Base-by-base conservation (phyloP, 1,140 invertebrate species). In the Rhagoletis zephyria region DNA sequence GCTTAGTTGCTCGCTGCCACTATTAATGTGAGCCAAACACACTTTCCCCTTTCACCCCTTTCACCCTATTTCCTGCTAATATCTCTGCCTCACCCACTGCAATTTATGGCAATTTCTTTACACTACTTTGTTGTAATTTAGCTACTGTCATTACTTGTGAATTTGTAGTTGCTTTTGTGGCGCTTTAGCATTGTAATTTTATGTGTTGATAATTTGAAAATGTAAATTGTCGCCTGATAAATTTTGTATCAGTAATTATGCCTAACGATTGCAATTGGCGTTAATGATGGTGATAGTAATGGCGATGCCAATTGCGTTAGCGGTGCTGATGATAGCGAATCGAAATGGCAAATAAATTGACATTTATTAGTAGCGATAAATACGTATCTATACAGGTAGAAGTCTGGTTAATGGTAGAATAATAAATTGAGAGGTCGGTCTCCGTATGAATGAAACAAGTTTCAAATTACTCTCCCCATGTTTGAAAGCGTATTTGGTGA, bases 151-250 rank as follows among this genome's bases (percentile, higher is more conserved):
- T 56, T 56, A 56, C n/a, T 59, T 9, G n/a, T 14, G 16, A 63
- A 14, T 81, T 19, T 56, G 5, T 81, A 81, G 48, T 56, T 30
- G 3, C 48, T 30, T 3, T 56, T 59, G 6, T 77, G 42, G 12
- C 10, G 30, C 40, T 42, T 9, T 14, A 16, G 74, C 48, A 51
- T 51, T 56, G n/a, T n/a, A 81, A 81, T 81, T 81, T 81, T 81
- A 81, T 81, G 74, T 81, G 74, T 56, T 56, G 74, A 81, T 81
- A 81, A 81, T 81, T 81, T 81, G 74, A 81, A 81, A 81, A 19
- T 81, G 74, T 56, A 81, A 81, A 81, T 81, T 81, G 48, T 81
- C 74, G 48, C 48, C 48, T 56, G 48, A 81, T 81, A 81, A 81
- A 81, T 81, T 81, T 81, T 81, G 48, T 81, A 81, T 59, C 74